Evolutionary conservation across 1,140 invertebrate species (phyloP), one percentile per base, ranked within the genome.

Genomic region (Thaumetopoea pityocampa): DNA sequence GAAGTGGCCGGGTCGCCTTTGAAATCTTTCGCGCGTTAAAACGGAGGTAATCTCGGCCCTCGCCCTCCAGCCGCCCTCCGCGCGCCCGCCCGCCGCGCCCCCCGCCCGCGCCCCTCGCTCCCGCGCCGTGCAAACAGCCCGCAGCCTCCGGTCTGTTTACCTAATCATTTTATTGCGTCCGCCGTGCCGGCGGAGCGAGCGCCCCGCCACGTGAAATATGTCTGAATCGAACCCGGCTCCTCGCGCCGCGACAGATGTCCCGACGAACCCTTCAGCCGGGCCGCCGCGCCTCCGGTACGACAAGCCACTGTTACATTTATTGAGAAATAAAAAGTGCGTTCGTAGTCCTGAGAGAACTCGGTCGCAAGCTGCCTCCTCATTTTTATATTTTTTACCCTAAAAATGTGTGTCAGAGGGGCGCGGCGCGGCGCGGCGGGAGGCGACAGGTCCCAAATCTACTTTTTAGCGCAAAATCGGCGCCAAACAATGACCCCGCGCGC

Each of bases 1-100:
- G 74, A 77, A 82, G 78, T 79, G 76, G 65, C 67, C 36, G 55
- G n/a, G 45, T 44, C 61, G 68, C 71, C 73, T 82, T 82, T 82
- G 67, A 82, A 80, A 78, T 70, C 76, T 73, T 76, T 80, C 76
- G 67, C 69, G 73, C 74, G 78, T 78, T 78, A 82, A 79, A 80
- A 80, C 67, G 76, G 66, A 80, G 78, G 76, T 78, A 80, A 79
- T 79, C 72, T 73, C 62, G 57, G 51, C 57, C 49, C 50, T 33
- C 50, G 16, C 51, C 47, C 52, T 22, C 49, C 37, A 43, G 35
- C 59, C 37, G 36, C 56, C 42, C 41, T 27, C 28, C 48, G 26
- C 53, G 55, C 45, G 5, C 42, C 32, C 33, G 11, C 30, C 29
- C 28, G 18, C 10, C 20, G 20, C 34, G 20, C 11, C 29, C 30